Conservation (phyloP, 2,888 invertebrate species). For the Ephialtes manifestator region DNA sequence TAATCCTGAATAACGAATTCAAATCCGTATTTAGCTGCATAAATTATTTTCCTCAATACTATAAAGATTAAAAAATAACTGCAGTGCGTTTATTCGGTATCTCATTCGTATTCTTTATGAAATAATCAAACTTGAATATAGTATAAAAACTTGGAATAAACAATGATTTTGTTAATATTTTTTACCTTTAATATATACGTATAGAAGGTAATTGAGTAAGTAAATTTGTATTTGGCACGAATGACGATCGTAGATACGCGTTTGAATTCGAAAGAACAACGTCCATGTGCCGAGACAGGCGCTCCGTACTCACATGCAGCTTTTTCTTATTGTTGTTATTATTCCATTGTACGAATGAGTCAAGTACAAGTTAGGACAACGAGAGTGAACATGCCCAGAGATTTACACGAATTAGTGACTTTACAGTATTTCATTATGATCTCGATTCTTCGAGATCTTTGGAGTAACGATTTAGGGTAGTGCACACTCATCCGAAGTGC, state of each 20-base stretch:
- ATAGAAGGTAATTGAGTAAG: conserved; percentile 30
- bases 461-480: not conserved
- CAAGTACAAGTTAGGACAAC: not conserved
- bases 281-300: not conserved
- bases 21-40: conserved; percentile 40
- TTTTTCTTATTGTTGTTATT: conserved; percentile 13
- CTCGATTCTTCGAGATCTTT: not conserved
- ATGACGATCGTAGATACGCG: conserved; percentile 15
- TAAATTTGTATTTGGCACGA: conserved; percentile 34
- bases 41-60: conserved; percentile 18
- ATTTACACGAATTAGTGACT: not conserved
- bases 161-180: conserved; percentile 33
- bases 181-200: conserved; percentile 39
- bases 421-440: conserved; percentile 8
- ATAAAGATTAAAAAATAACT: not conserved
- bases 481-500: not conserved
- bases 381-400: conserved; percentile 1
- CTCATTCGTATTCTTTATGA: not conserved
- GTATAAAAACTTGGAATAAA: conserved; percentile 2
- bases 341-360: not conserved
- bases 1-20: conserved; percentile 25
- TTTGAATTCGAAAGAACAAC: not conserved
- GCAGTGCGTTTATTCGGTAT: conserved; percentile 2
- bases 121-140: conserved; percentile 9
- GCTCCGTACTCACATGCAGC: conserved; percentile 25